Evolutionary conservation across 2,113 vertebrate species (phyloP).

Genomic region (Psammodynastes pulverulentus): DNA sequence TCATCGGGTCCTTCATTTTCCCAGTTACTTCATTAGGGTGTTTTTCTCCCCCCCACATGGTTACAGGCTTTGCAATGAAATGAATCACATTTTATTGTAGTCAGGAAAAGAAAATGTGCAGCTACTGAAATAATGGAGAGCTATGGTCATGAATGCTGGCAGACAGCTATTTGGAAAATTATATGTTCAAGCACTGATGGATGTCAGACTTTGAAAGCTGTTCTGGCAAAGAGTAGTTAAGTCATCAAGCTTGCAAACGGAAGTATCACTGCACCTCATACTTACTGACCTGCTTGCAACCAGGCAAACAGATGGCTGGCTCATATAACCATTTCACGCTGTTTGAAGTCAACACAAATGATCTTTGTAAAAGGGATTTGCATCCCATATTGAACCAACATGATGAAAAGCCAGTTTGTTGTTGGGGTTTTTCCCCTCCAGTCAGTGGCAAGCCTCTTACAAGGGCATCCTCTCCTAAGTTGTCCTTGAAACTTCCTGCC

Average conservation of each 20-base stretch:
- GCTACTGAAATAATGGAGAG: not conserved
- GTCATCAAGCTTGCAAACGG: slow-evolving; percentile 2
- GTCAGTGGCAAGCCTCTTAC: not conserved
- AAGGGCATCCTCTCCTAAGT: not conserved
- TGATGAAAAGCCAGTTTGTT: not conserved
- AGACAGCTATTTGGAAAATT: slow-evolving; percentile 34
- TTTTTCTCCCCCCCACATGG: fast-evolving
- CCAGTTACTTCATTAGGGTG: fast-evolving
- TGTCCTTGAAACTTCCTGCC: not conserved
- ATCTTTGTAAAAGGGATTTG: not conserved
- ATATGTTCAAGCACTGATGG: slow-evolving; percentile 30
- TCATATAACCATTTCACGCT: not conserved
- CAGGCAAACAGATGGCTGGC: not conserved
- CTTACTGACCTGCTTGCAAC: slow-evolving; percentile 5
- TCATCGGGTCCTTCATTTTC: not conserved
- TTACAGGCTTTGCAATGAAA: not conserved
- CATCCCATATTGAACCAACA: not conserved
- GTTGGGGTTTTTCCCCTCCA: not conserved
- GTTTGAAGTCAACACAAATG: not conserved
- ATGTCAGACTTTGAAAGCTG: slow-evolving; percentile 44
- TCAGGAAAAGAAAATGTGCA: not conserved
- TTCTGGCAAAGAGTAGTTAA: slow-evolving; percentile 29
- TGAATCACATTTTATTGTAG: not conserved
- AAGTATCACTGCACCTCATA: slow-evolving; percentile 1
- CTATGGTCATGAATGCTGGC: slow-evolving; percentile 9